Percentiles rank a stretch among this genome's conserved stretches.
Evolutionary conservation across 2,888 invertebrate species (phyloP).

Genomic region (Nymphalis urticae): DNA sequence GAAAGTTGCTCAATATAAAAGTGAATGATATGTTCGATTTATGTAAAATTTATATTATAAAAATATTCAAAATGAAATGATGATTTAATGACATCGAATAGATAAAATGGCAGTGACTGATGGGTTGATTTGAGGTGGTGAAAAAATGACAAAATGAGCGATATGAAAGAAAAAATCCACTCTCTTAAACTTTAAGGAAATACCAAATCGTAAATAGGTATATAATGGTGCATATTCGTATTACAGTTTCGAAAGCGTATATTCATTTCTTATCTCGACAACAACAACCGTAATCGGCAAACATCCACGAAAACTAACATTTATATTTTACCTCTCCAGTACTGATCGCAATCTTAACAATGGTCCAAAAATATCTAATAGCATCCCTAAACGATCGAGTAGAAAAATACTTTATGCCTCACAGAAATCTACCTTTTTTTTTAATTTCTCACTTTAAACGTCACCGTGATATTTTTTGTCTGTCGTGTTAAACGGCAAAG

Average conservation of each 20-base stretch:
- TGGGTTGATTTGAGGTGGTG: too few species aligned
- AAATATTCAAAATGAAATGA: not conserved
- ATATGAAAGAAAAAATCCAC: not conserved
- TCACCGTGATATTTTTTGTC: conserved; percentile 48
- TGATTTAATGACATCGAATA: conserved; percentile 5
- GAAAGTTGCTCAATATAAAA: not conserved
- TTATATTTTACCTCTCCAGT: conserved; percentile 63
- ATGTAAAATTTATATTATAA: not conserved
- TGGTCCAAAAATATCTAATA: conserved; percentile 82
- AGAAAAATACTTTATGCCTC: conserved; percentile 79
- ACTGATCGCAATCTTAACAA: conserved; percentile 79
- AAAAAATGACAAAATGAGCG: not conserved
- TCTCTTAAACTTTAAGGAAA: conserved; percentile 16
- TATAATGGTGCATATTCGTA: conserved; percentile 55
- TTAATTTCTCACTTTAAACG: conserved; percentile 54
- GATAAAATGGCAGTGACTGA: not conserved
- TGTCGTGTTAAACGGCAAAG: conserved; percentile 59
- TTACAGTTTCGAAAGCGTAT: conserved; percentile 64
- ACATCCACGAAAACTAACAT: conserved; percentile 70
- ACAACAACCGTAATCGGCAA: conserved; percentile 59
- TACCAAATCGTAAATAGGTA: conserved; percentile 30
- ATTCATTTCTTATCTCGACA: conserved; percentile 59
- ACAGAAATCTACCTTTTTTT: conserved; percentile 68
- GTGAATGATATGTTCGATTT: conserved; percentile 21
- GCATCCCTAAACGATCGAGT: conserved; percentile 78